These are phyloP conservation scores for Typhlichthys subterraneus DNA, from an alignment of 2,797 vertebrate species.

Conservation along the genomic window DNA sequence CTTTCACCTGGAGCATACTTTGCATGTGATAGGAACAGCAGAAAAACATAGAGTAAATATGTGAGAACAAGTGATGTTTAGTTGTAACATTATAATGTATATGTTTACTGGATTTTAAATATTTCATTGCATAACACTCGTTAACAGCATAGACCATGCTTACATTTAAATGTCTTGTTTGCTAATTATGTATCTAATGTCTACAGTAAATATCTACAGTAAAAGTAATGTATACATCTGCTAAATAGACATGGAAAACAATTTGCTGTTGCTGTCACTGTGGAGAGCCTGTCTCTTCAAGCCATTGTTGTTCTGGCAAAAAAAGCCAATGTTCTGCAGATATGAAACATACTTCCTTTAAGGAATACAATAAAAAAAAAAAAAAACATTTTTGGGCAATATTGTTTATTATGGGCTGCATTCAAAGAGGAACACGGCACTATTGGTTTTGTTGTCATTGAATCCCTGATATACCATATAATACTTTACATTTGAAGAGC, in stretches of 20 bases:
- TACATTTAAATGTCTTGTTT: no score
- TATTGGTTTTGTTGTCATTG: no score
- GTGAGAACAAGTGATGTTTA: background rate
- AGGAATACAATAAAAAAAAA: background rate
- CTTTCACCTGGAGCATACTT: conserved; percentile 76
- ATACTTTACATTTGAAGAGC: no score
- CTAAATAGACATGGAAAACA: conserved; percentile 2
- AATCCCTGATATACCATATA: no score
- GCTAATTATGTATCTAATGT: no score
- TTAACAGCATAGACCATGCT: no score
- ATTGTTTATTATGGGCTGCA: background rate
- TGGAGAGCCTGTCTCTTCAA: no score
- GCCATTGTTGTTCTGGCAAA: no score
- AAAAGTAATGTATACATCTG: conserved; percentile 3
- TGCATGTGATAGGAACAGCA: background rate
- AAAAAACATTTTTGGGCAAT: background rate
- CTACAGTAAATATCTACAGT: no score
- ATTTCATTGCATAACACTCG: no score
- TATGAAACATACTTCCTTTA: background rate
- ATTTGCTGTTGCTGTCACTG: background rate
- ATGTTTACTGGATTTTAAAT: no score
- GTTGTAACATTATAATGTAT: background rate
- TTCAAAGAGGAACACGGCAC: background rate
- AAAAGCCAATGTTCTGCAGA: background rate
- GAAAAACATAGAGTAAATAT: background rate